Conservation (phyloP, 1,140 invertebrate species). For the Trichoplusia ni region DNA sequence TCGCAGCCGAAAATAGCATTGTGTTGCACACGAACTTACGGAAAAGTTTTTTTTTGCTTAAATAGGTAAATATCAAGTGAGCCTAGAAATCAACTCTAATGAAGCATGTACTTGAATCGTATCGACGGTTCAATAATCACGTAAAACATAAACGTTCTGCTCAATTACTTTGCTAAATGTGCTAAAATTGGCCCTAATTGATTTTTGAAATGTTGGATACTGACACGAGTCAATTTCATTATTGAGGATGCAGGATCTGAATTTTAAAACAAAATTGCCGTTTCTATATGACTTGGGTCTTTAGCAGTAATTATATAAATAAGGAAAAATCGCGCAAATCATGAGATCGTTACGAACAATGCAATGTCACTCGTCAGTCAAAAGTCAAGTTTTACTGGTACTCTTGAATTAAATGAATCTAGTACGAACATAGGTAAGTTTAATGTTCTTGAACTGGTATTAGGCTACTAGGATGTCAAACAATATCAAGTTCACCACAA, state of each 20-base stretch:
- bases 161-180: conserved; percentile 11
- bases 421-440: no score
- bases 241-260: conserved; percentile 1
- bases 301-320: not conserved
- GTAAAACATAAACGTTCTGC: conserved; percentile 1
- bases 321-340: conserved; percentile 1
- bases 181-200: not conserved
- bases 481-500: not conserved
- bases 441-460: not conserved
- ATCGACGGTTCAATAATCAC: conserved; percentile 14
- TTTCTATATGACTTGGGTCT: not conserved
- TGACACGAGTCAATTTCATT: conserved; percentile 5
- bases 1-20: not conserved
- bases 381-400: not conserved
- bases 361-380: conserved; percentile 1
- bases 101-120: conserved; percentile 11
- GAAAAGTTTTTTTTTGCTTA: not conserved
- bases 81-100: conserved; percentile 23
- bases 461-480: not conserved
- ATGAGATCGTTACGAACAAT: conserved; percentile 1
- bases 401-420: not conserved
- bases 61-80: conserved; percentile 5
- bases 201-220: conserved; percentile 18
- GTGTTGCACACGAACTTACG: not conserved
- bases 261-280: not conserved